phyloP scores from a whole-genome alignment of 1,140 invertebrate species.

The Pinna nobilis region DNA sequence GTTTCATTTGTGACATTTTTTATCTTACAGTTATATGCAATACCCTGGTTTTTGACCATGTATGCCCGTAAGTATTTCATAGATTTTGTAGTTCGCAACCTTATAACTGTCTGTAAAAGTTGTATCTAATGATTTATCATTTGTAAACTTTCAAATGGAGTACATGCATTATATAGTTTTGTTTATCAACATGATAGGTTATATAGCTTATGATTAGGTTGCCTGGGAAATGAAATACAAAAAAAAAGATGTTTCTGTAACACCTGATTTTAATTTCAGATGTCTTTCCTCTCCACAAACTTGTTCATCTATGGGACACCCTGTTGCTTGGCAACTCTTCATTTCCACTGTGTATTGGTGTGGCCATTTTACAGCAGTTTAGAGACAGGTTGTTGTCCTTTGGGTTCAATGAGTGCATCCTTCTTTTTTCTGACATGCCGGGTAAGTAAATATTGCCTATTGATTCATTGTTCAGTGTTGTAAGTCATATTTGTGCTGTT shows the following conservation, averaged over 20 bases:
- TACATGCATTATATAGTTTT: background rate
- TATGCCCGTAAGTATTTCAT: slow-evolving; percentile 91
- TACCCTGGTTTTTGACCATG: slow-evolving; percentile 99
- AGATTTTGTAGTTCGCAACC: background rate
- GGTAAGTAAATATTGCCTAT: too few relatives aligned
- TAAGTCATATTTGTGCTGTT: too few relatives aligned
- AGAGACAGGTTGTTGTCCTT: slow-evolving; percentile 88
- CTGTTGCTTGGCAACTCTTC: slow-evolving; percentile 94
- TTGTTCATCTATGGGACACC: slow-evolving; percentile 98
- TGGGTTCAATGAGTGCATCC: slow-evolving; percentile 98
- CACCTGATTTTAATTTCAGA: slow-evolving; percentile 78
- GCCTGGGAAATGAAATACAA: too few relatives aligned
- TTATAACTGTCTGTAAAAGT: background rate
- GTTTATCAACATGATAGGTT: background rate
- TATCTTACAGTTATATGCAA: slow-evolving; percentile 88
- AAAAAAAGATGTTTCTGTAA: too few relatives aligned
- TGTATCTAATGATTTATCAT: too few relatives aligned
- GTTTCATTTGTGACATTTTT: slow-evolving; percentile 11
- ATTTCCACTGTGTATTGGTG: slow-evolving; percentile 95
- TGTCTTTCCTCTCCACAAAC: slow-evolving; percentile 98
- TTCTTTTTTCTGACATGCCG: slow-evolving; percentile 98
- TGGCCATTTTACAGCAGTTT: slow-evolving; percentile 93
- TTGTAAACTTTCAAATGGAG: too few relatives aligned
- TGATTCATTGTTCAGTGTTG: too few relatives aligned
- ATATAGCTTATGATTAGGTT: too few relatives aligned